phyloP scores from a whole-genome alignment of 2,888 invertebrate species.

The Acleris literana region DNA sequence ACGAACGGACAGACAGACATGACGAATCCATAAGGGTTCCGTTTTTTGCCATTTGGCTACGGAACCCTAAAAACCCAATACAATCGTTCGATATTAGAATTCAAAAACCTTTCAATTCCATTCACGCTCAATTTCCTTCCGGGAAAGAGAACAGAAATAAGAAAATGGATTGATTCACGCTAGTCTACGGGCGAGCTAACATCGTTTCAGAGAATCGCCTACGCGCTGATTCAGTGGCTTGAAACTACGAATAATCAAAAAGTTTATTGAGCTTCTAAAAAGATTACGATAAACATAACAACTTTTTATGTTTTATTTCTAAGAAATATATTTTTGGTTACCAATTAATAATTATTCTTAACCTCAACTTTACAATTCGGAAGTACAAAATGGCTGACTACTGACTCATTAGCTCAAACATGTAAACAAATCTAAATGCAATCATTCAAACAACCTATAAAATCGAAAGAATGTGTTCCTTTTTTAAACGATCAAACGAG shows the following conservation, averaged over 20 bases:
- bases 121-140: conserved; percentile 18
- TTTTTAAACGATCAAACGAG: conserved; percentile 22
- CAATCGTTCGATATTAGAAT: too few species aligned
- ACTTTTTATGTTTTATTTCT: conserved; percentile 2
- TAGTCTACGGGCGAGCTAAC: conserved; percentile 11
- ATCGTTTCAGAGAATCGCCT: conserved; percentile 29
- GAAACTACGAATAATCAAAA: conserved; percentile 5
- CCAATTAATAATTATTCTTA: neutral
- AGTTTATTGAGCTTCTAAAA: conserved; percentile 11
- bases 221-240: conserved; percentile 25
- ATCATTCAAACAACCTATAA: conserved; percentile 13
- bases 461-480: conserved; percentile 11
- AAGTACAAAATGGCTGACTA: neutral
- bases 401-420: conserved; percentile 10
- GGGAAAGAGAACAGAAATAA: conserved; percentile 11
- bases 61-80: too few species aligned
- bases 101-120: neutral
- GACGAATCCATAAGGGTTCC: too few species aligned
- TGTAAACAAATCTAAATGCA: conserved; percentile 8
- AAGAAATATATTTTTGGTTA: neutral
- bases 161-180: conserved; percentile 26
- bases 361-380: too few species aligned
- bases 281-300: conserved; percentile 5
- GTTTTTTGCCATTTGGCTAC: too few species aligned
- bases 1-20: too few species aligned